Evolutionary conservation across 2,888 invertebrate genomes (phyloP).

Genomic region (Nymphalis c-album): DNA sequence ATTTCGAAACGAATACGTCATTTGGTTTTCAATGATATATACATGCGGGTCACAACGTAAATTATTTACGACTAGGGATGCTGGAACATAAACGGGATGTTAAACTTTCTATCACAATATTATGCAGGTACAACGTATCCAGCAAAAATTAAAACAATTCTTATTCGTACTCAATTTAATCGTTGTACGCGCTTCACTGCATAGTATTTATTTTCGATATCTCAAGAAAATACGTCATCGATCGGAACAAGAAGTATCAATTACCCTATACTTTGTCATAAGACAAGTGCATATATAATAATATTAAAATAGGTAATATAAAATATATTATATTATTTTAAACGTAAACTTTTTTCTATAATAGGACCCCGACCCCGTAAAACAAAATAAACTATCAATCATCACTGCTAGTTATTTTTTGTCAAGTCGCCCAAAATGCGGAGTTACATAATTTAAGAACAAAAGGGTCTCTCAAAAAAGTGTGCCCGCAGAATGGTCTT

Average conservation of each 20-base stretch:
- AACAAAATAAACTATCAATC: conserved; percentile 60
- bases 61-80: conserved; percentile 48
- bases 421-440: conserved; percentile 55
- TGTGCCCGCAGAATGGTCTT: conserved; percentile 62
- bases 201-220: too few species aligned
- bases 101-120: conserved; percentile 43
- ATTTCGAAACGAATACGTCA: not conserved
- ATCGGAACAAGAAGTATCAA: too few species aligned
- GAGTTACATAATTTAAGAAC: conserved; percentile 75
- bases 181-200: too few species aligned
- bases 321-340: too few species aligned
- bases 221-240: too few species aligned
- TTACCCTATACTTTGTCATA: too few species aligned
- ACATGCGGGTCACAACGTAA: conserved; percentile 10
- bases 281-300: too few species aligned
- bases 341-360: not conserved
- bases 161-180: too few species aligned
- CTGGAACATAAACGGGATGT: conserved; percentile 57
- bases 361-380: conserved; percentile 4
- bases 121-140: conserved; percentile 7
- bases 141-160: not conserved
- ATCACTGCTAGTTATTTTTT: conserved; percentile 56
- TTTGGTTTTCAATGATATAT: too few species aligned
- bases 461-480: conserved; percentile 71
- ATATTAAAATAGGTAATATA: too few species aligned